Conservation (phyloP, 2,888 invertebrate genomes). For the Orchestes rusci region DNA sequence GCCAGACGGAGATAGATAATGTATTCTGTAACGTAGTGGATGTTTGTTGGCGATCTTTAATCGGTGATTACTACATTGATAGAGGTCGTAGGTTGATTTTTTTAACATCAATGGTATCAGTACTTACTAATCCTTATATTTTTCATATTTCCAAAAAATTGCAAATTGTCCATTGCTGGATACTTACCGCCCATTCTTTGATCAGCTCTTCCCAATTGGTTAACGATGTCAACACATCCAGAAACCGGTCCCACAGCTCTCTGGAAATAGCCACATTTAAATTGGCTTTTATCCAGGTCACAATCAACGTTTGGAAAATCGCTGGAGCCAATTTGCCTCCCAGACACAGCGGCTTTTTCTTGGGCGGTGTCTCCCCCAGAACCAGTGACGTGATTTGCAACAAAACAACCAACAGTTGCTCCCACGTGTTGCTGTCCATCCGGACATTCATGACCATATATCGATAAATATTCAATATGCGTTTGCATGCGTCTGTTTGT, state of each 20-base stretch:
- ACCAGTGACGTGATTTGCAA: constrained; percentile 89
- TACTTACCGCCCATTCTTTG: constrained; percentile 88
- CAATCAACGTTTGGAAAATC: constrained; percentile 87
- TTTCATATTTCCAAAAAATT: no score
- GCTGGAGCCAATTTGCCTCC: constrained; percentile 80
- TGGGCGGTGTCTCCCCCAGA: constrained; percentile 69
- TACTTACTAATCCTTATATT: no score
- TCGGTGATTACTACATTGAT: no score
- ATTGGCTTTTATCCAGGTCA: constrained; percentile 97
- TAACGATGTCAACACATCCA: constrained; percentile 76
- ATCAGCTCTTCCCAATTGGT: constrained; percentile 93
- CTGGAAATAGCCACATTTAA: constrained; percentile 84
- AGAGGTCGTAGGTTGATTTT: no score
- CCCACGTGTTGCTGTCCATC: constrained; percentile 91
- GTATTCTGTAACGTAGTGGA: no score
- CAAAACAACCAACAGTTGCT: constrained; percentile 77
- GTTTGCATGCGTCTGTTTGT: constrained; percentile 93
- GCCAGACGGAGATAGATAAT: no score
- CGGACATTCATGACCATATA: constrained; percentile 95
- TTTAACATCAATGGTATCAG: no score
- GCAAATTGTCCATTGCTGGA: no score
- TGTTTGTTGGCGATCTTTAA: no score
- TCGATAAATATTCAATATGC: constrained; percentile 91
- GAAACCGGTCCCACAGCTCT: constrained; percentile 90
- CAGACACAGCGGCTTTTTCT: constrained; percentile 66